Base-by-base conservation (phyloP, 2,888 invertebrate species). In the Acanthosepion esculentum region DNA sequence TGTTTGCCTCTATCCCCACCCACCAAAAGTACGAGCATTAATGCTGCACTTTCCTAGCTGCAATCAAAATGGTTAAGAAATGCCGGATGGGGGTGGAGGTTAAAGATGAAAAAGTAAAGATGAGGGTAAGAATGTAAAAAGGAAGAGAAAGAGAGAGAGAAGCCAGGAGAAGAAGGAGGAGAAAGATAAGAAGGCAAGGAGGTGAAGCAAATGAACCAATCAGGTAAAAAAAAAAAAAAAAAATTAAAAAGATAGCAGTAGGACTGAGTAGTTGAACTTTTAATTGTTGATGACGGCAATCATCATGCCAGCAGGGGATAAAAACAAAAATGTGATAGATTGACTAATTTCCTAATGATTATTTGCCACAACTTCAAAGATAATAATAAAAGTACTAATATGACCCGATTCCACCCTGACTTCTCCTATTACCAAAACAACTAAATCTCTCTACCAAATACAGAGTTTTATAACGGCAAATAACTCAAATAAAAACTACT, bases 261-360 rank as follows among this genome's bases (percentile, higher is more conserved):
- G 18, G n/a, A 12, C 10, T 10, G 78, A n/a, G n/a, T n/a, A n/a
- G n/a, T 78, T n/a, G n/a, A 78, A 78, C n/a, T 78, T 78, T n/a
- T n/a, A 78, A 78, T 78, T 78, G 78, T 78, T 29, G 8, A n/a
- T n/a, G n/a, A 78, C 15, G 23, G 78, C 78, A 78, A 78, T 78
- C 78, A 78, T n/a, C n/a, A 33, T 78, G 78, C 33, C 78, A 78
- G n/a, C 78, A n/a, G n/a, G n/a, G 15, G n/a, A 78, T 15, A n/a
- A 78, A 78, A 78, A 78, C 78, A n/a, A 78, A 78, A 78, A n/a
- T n/a, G n/a, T 78, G 78, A 78, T n/a, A 78, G n/a, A 78, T 78
- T n/a, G 78, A 78, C 78, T 78, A 78, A 78, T 78, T 78, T 78
- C 78, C 78, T 78, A 78, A 78, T 78, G 78, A 78, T 78, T 33